phyloP scores from a whole-genome alignment of 2,113 vertebrate genomes.

The Chlamydotis undulata region DNA sequence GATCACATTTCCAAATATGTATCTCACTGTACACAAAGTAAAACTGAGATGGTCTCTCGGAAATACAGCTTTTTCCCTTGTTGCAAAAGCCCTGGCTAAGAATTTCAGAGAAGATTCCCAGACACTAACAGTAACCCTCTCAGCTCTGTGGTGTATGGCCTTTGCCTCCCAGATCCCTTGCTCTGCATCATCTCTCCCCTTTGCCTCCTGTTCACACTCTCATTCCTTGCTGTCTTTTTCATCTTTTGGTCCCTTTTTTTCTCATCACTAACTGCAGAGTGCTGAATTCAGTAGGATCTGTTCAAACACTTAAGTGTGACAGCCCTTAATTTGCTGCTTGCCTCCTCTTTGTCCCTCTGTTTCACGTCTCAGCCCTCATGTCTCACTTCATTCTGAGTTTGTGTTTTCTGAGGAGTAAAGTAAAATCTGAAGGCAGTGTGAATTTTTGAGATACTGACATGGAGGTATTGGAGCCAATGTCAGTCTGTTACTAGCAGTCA shows the following conservation, averaged over 20 bases:
- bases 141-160: background rate
- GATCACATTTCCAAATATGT: background rate
- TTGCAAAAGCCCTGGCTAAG: background rate
- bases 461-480: background rate
- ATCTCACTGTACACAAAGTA: background rate
- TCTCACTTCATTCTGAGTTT: background rate
- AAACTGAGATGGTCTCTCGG: background rate
- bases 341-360: background rate
- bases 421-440: background rate
- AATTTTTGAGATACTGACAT: background rate
- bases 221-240: background rate
- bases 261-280: background rate
- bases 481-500: background rate
- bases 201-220: background rate
- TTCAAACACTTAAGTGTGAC: background rate
- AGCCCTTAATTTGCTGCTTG: background rate
- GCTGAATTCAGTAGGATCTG: background rate
- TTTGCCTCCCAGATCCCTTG: background rate
- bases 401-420: background rate
- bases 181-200: background rate
- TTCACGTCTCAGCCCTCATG: accelerated
- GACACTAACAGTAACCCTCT: background rate
- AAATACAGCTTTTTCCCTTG: background rate
- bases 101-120: background rate
- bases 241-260: background rate